Conservation (phyloP, 2,888 invertebrate genomes). For the Parapristionchus giblindavisi region DNA sequence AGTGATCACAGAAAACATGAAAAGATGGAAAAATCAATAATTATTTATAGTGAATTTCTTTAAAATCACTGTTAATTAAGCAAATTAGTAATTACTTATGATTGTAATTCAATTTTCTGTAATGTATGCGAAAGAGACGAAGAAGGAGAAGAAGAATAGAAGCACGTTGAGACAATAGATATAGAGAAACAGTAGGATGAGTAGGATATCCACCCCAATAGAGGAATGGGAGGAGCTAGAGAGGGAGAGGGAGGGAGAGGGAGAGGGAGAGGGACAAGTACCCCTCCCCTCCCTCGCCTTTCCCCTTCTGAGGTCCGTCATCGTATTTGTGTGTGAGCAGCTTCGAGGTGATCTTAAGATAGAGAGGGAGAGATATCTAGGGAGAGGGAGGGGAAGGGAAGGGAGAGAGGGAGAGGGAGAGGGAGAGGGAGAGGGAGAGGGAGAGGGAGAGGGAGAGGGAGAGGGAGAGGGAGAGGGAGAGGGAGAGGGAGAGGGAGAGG, state of each 20-base stretch:
- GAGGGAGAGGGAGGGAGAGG: neutral
- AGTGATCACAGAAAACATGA: too few species aligned
- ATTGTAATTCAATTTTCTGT: too few species aligned
- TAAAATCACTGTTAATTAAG: too few species aligned
- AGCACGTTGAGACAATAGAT: constrained; percentile 12
- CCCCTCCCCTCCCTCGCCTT: constrained; percentile 7
- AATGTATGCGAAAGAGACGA: too few species aligned
- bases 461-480: constrained; percentile 2
- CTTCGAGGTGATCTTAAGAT: constrained; percentile 3
- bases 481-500: neutral
- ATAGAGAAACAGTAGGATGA: neutral
- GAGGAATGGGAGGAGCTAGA: neutral
- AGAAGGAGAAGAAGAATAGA: too few species aligned
- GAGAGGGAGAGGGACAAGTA: neutral
- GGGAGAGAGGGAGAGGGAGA: constrained; percentile 14
- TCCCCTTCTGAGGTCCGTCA: neutral
- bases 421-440: neutral
- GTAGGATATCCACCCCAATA: neutral
- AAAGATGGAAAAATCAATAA: too few species aligned
- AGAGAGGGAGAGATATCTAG: constrained; percentile 13
- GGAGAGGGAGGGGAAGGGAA: constrained; percentile 2
- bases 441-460: neutral
- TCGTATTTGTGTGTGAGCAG: neutral
- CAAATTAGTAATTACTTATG: too few species aligned
- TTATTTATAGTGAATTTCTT: too few species aligned